Evolutionary conservation across 2,888 invertebrate species (phyloP).

Genomic region (Oxyscelio sp.): DNA sequence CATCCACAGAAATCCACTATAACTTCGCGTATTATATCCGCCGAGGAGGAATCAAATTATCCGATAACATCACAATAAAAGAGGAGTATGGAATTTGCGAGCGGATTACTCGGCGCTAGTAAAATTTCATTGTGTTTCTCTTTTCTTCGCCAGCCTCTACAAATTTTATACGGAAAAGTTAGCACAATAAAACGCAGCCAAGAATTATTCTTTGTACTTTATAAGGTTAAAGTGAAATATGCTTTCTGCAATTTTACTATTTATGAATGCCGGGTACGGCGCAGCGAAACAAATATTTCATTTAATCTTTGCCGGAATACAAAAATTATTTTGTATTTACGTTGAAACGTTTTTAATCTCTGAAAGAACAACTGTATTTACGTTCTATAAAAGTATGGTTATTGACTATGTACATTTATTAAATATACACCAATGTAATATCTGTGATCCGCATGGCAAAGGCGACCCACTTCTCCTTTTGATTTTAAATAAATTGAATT

Average conservation of each 20-base stretch:
- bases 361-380: no score
- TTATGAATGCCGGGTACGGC: background rate
- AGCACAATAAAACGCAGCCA: conserved; percentile 16
- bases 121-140: conserved; percentile 49
- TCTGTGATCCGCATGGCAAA: no score
- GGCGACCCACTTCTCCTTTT: no score
- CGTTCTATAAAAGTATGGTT: no score
- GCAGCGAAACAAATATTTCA: conserved; percentile 31
- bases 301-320: no score
- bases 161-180: conserved; percentile 40
- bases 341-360: no score
- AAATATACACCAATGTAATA: no score
- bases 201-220: conserved; percentile 39
- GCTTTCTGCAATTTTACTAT: conserved; percentile 38
- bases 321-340: no score
- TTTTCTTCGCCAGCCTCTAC: conserved; percentile 7
- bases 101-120: conserved; percentile 18
- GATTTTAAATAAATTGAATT: no score
- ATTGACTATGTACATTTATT: no score
- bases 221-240: conserved; percentile 37
- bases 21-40: conserved; percentile 21
- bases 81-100: conserved; percentile 35
- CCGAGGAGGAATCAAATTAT: conserved; percentile 49
- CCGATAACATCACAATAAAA: conserved; percentile 45
- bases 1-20: conserved; percentile 1